A percentile compares a stretch with the other conserved stretches of the same genome.
These are phyloP conservation scores for Caenorhabditis doughertyi DNA, from an alignment of 2,888 invertebrate genomes.

Conservation along the genomic window DNA sequence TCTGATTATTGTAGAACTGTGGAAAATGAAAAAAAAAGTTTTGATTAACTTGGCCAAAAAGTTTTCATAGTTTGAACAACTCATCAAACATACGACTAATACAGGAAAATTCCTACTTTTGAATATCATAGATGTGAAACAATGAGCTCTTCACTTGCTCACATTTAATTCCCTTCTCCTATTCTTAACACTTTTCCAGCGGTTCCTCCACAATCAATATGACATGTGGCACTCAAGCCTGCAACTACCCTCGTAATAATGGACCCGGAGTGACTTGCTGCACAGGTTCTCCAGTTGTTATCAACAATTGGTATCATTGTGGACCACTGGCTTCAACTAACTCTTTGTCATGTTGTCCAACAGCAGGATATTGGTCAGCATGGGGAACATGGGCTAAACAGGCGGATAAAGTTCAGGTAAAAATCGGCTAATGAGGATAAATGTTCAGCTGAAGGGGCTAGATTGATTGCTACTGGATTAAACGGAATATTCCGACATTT, in stretches of 20 bases:
- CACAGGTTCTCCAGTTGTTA: slow-evolving; percentile 16
- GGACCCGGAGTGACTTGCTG: slow-evolving; percentile 31
- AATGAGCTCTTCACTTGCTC: background rate
- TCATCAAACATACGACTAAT: no score
- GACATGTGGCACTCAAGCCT: slow-evolving; percentile 41
- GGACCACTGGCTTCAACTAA: slow-evolving; percentile 8
- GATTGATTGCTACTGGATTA: no score
- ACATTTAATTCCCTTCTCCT: background rate
- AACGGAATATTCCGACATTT: no score
- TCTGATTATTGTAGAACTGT: no score
- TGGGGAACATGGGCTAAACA: slow-evolving; percentile 6
- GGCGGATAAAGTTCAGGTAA: slow-evolving; percentile 3
- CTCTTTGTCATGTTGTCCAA: slow-evolving; percentile 43
- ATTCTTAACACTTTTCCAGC: background rate
- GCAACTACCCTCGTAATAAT: slow-evolving; percentile 35
- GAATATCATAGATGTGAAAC: no score
- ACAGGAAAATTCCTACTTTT: no score
- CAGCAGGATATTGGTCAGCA: slow-evolving; percentile 48
- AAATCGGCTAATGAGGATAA: background rate
- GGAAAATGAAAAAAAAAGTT: no score
- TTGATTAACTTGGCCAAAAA: no score
- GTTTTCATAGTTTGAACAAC: no score
- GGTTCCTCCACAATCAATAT: slow-evolving; percentile 7
- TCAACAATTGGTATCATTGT: slow-evolving; percentile 55
- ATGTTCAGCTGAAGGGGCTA: background rate